Evolutionary conservation across 2,888 invertebrate species (phyloP).

Genomic region (Athalia circularis): DNA sequence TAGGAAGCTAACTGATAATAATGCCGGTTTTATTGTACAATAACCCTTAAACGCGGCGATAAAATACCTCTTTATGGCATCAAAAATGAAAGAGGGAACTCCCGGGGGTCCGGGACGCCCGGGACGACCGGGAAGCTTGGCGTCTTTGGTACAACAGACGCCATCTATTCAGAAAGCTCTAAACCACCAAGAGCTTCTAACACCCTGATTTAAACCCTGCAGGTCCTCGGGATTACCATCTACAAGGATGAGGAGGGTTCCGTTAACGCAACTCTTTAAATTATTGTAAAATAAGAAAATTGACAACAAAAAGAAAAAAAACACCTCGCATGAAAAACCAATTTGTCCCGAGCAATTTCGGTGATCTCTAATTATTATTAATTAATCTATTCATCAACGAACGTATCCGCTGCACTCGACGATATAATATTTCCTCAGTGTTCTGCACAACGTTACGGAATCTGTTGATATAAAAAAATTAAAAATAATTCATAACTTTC

Average conservation of each 20-base stretch:
- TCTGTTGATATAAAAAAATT: neutral
- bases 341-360: conserved; percentile 71
- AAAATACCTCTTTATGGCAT: conserved; percentile 71
- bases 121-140: conserved; percentile 23
- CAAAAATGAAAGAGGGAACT: conserved; percentile 70
- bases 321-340: conserved; percentile 49
- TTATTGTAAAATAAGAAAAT: too few species aligned
- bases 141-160: conserved; percentile 13
- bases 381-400: conserved; percentile 66
- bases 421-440: conserved; percentile 56
- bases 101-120: conserved; percentile 50
- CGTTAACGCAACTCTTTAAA: too few species aligned
- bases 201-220: neutral
- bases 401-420: conserved; percentile 53
- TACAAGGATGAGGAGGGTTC: too few species aligned
- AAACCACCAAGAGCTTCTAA: conserved; percentile 2
- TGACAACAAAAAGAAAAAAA: too few species aligned
- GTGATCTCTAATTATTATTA: conserved; percentile 74
- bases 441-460: conserved; percentile 69
- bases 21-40: conserved; percentile 73
- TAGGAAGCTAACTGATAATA: conserved; percentile 72
- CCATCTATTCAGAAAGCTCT: conserved; percentile 20
- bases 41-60: conserved; percentile 73
- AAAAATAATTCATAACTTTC: neutral
- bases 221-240: conserved; percentile 22